Percentiles rank a stretch among this genome's conserved stretches.
These are phyloP conservation scores for Protodeltote pygarga DNA, from an alignment of 2,888 invertebrate genomes.

Conservation along the genomic window DNA sequence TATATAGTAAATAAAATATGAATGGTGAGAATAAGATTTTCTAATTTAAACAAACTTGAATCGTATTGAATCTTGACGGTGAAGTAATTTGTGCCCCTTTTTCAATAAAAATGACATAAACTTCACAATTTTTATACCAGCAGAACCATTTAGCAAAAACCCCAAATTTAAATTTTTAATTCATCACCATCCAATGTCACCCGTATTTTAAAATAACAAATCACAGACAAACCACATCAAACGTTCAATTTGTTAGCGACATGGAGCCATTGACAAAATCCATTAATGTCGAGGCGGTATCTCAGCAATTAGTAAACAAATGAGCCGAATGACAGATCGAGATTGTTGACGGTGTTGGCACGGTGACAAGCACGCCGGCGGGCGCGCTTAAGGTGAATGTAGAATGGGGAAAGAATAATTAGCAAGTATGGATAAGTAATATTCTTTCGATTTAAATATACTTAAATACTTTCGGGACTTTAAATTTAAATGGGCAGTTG, in stretches of 20 bases:
- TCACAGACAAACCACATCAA: conserved; percentile 70
- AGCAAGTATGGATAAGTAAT: neutral
- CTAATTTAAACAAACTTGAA: no score
- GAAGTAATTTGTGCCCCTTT: no score
- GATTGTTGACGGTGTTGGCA: conserved; percentile 70
- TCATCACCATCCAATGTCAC: conserved; percentile 11
- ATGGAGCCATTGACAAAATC: conserved; percentile 81
- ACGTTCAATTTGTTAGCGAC: conserved; percentile 59
- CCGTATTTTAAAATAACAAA: conserved; percentile 29
- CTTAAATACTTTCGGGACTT: no score
- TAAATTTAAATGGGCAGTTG: no score
- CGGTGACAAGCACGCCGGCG: conserved; percentile 68
- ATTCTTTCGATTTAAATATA: no score
- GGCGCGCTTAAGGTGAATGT: conserved; percentile 37
- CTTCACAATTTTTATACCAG: no score
- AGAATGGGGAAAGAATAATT: conserved; percentile 9
- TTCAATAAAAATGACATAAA: no score
- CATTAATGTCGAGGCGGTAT: conserved; percentile 78
- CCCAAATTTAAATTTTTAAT: conserved; percentile 8
- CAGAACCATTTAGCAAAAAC: no score
- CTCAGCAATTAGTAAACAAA: conserved; percentile 83
- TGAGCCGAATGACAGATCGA: conserved; percentile 82
- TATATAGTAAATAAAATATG: no score
- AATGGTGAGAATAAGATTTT: no score
- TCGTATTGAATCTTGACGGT: no score